Evolutionary conservation across 2,113 vertebrate genomes (phyloP), one percentile per base, ranked within the genome.

Genomic region (Halcyon senegalensis): DNA sequence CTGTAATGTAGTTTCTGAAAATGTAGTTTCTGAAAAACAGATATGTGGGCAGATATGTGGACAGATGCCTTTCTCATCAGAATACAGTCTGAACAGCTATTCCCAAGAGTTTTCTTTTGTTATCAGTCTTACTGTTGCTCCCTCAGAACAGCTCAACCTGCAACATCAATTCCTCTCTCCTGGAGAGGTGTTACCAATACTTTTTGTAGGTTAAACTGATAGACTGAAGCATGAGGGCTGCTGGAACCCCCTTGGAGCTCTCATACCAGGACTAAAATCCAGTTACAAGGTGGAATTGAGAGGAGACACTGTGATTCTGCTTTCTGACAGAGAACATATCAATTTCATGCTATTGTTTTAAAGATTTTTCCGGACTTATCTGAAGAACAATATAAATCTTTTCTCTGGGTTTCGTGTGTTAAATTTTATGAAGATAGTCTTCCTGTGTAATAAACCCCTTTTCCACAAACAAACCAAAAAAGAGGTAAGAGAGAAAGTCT

Each of bases 51-150:
- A 94, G 59, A 77, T 79, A 66, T 5, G 28, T n/a, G 17, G 41
- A 51, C 87, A 96, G 94, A 93, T 80, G 90, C 37, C 46, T 91
- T 96, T 94, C 79, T 90, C 94, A 80, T 95, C 72, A 88, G 75
- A 93, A 85, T 76, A 46, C 10, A 69, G 30, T 75, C 69, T 92
- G 69, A 94, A 63, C 25, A 56, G 31, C 48, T 78, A 19, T 64
- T 87, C 72, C 59, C 44, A 68, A 62, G 70, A 89, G 74, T 62
- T 95, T 85, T 31, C n/a, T 81, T 94, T 89, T 90, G 37, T 89
- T 74, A 80, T 58, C 21, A 33, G 44, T 43, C 62, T 68, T 73
- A 79, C 72, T 56, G 24, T 93, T 85, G 28, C n/a, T 95, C n/a
- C 58, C 41, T 87, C 62, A 66, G 58, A 89, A 56, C 16, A 60